Evolutionary conservation across 1,140 invertebrate genomes (phyloP).

Genomic region (Calycopis cecrops): DNA sequence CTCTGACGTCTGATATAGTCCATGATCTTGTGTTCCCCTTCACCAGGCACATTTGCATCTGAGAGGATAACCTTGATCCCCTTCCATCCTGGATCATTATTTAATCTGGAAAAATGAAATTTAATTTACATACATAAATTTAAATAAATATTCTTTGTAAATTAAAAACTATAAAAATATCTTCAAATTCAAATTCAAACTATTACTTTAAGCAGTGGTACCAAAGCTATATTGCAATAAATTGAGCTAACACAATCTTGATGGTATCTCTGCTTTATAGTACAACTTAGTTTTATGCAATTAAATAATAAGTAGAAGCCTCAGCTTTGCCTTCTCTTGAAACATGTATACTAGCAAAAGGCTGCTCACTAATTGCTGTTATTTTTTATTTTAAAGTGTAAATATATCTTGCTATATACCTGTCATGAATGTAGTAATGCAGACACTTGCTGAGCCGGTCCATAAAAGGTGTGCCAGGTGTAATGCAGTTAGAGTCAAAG

Average conservation of each 20-base stretch:
- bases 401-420: constrained; percentile 50
- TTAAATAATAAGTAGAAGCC: no score
- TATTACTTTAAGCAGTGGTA: no score
- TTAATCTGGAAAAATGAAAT: constrained; percentile 78
- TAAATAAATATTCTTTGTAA: not conserved
- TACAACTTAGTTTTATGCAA: no score
- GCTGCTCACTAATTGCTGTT: no score
- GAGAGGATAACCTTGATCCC: constrained; percentile 97
- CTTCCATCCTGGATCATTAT: constrained; percentile 97
- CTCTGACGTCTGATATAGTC: constrained; percentile 97
- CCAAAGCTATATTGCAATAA: no score
- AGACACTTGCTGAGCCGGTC: constrained; percentile 94
- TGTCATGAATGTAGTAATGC: constrained; percentile 97
- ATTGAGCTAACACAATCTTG: no score
- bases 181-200: no score
- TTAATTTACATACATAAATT: not conserved
- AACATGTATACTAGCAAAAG: no score
- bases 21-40: constrained; percentile 99
- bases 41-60: constrained; percentile 98
- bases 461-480: constrained; percentile 99
- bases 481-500: constrained; percentile 99
- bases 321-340: no score
- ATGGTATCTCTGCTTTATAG: no score
- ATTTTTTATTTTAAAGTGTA: no score
- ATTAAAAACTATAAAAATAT: no score